phyloP scores from a whole-genome alignment of 1,140 invertebrate species.

The Leguminivora glycinivorella region DNA sequence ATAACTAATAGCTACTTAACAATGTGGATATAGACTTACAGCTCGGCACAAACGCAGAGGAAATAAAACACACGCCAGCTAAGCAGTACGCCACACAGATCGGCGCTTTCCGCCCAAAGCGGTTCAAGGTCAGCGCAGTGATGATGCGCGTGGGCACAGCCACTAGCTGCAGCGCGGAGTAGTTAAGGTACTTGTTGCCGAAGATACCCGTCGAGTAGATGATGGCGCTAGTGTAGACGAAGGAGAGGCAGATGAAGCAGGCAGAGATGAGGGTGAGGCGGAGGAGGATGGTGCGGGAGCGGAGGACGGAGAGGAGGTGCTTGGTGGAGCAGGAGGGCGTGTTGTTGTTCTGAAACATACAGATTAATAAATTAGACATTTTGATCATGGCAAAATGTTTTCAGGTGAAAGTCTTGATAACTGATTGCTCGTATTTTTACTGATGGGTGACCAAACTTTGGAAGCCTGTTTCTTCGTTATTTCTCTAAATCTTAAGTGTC shows the following conservation, averaged over 20 bases:
- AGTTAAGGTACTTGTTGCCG: constrained; percentile 82
- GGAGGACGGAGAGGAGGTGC: constrained; percentile 78
- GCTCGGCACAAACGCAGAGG: constrained; percentile 66
- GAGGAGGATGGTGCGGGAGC: constrained; percentile 80
- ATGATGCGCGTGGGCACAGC: constrained; percentile 81
- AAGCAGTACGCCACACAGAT: constrained; percentile 81
- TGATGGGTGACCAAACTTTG: too few species aligned
- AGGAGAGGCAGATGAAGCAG: constrained; percentile 84
- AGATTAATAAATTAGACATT: too few species aligned
- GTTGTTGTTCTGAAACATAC: constrained; percentile 39
- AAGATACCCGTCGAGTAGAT: constrained; percentile 82
- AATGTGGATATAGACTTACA: constrained; percentile 54
- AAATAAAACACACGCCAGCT: constrained; percentile 76
- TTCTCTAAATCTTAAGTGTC: too few species aligned
- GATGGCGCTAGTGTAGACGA: constrained; percentile 90
- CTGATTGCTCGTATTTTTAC: too few species aligned
- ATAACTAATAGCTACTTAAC: too few species aligned
- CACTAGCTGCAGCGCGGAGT: constrained; percentile 77
- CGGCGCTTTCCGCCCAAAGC: constrained; percentile 81
- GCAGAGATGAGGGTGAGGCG: constrained; percentile 83
- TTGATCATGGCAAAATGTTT: too few species aligned
- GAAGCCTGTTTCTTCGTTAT: too few species aligned
- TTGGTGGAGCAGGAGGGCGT: constrained; percentile 40
- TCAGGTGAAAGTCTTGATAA: too few species aligned
- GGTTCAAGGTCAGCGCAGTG: constrained; percentile 81